Percentiles rank a stretch among this genome's conserved stretches.
phyloP scores from a whole-genome alignment of 2,113 vertebrate species.

The Hyperopisus bebe region DNA sequence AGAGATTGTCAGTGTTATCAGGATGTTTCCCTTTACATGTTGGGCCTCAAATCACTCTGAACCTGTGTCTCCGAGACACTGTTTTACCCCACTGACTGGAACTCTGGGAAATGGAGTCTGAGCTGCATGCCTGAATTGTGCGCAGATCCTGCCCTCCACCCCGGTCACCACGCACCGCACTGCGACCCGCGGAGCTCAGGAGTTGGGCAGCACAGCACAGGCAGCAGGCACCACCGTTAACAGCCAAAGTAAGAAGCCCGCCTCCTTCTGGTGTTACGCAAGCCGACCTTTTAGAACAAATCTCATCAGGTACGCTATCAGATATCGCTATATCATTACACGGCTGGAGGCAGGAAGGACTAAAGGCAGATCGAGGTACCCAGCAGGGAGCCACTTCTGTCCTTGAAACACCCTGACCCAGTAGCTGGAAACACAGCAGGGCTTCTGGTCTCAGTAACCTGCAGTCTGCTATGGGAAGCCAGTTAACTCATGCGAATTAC shows the following conservation, averaged over 20 bases:
- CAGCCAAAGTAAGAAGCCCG: background rate
- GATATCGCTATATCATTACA: background rate
- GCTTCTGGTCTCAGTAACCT: background rate
- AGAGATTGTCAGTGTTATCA: background rate
- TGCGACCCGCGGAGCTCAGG: background rate
- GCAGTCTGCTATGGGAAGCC: background rate
- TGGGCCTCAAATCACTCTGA: background rate
- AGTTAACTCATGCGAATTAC: background rate
- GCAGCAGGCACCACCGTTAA: background rate
- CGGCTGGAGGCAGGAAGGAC: no score
- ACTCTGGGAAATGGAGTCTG: background rate
- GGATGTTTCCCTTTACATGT: background rate
- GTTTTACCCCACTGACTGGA: background rate
- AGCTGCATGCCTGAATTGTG: background rate
- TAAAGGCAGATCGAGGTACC: background rate
- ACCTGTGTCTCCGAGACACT: background rate
- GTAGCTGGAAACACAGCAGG: background rate
- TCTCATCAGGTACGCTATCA: background rate
- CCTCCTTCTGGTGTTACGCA: background rate
- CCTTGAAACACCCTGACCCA: background rate
- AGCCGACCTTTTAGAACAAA: background rate
- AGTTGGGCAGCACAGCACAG: background rate
- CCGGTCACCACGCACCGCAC: background rate
- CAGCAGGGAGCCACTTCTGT: background rate
- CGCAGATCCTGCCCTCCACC: background rate